Base-by-base conservation (phyloP, 1,140 invertebrate species). In the Lasioglossum albipes region DNA sequence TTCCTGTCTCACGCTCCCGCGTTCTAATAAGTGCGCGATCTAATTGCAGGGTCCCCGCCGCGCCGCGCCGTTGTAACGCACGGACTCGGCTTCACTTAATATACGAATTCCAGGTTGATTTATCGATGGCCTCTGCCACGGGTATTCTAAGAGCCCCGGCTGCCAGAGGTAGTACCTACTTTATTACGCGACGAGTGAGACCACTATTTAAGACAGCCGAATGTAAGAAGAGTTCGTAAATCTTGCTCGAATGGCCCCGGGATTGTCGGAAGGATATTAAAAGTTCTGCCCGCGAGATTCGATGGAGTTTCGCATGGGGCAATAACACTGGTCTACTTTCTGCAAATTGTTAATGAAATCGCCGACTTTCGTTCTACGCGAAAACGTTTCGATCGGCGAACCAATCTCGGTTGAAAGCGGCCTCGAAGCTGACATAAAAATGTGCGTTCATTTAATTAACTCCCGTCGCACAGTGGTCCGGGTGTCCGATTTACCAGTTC, bases 41-140 rank as follows among this genome's bases (percentile, higher is more conserved):
- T 86, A 86, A 86, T 86, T 86, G 84, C 76, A 67, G 41, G 49
- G 76, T 71, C 36, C 36, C 36, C 36, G 36, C 36, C 36, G 36
- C 36, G 36, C 36, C 36, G 1, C 36, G 36, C 73, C 74, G 81
- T 70, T 80, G 81, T 70, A 76, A 86, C 76, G 75, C 81, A 62
- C 76, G 76, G 80, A 83, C 67, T 72, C 81, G 73, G 65, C 68
- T 77, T 86, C 75, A 74, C 81, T 86, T 86, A 86, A 86, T 86
- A 86, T 82, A 79, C 81, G 84, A 86, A 86, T 86, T 85, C 81
- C 80, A 76, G 65, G 52, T 74, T 86, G 84, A 86, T 86, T 86
- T 86, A 86, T 86, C 85, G 85, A 83, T 86, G 73, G 73, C 81
- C 84, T 77, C 69, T 82, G 81, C 84, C 65, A 76, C 82, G 72